These are phyloP conservation scores for Ramazzottius varieornatus DNA, from an alignment of 2,888 invertebrate genomes.

Conservation along the genomic window DNA sequence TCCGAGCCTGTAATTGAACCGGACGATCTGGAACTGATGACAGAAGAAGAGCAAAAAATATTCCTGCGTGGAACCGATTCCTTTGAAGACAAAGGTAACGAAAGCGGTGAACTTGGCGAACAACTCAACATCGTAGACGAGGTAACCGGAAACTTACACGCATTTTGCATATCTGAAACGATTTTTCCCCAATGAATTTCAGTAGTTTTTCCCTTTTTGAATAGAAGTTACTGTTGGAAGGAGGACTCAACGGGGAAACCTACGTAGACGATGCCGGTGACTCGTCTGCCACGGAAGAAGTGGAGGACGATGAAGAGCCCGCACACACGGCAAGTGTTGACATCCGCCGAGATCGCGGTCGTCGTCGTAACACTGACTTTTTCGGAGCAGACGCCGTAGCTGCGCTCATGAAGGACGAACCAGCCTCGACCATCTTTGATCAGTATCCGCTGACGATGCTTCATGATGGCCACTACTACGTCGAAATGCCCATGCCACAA, in stretches of 20 bases:
- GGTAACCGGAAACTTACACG: no score
- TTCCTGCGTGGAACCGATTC: background rate
- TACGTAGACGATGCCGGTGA: background rate
- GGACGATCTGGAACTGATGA: conserved; percentile 1
- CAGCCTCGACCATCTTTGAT: background rate
- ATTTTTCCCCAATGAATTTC: no score
- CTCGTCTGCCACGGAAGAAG: background rate
- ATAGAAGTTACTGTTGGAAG: background rate
- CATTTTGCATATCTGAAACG: no score
- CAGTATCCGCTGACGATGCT: background rate
- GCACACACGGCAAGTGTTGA: no score
- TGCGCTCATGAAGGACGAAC: no score
- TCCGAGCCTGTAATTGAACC: background rate
- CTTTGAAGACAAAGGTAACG: background rate
- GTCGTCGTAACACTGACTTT: no score
- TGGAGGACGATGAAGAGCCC: background rate
- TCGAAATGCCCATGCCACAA: background rate
- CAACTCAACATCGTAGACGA: no score
- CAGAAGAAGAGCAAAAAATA: background rate
- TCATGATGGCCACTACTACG: background rate
- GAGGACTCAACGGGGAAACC: background rate
- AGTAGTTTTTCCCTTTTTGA: no score
- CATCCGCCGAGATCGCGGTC: no score
- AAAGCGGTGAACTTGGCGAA: no score
- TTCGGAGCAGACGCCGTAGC: no score